phyloP scores from a whole-genome alignment of 2,113 vertebrate genomes.

The Cathartes aura region DNA sequence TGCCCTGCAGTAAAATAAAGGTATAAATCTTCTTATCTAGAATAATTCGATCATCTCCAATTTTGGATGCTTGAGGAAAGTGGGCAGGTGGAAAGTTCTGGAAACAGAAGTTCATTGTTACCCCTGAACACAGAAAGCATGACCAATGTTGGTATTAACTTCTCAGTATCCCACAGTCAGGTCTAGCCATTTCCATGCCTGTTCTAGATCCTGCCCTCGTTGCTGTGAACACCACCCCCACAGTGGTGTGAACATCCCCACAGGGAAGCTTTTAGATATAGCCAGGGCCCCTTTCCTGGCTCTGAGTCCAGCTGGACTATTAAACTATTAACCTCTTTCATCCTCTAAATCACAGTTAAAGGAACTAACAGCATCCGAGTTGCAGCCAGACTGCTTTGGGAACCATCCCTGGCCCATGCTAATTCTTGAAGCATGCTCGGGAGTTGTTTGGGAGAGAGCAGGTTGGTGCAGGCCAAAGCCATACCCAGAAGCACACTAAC shows the following conservation, averaged over 20 bases:
- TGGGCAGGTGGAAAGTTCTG: neutral
- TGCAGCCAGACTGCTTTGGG: neutral
- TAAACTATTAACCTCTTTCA: neutral
- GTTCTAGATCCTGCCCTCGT: neutral
- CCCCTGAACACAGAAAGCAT: neutral
- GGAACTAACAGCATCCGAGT: neutral
- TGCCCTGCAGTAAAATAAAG: neutral
- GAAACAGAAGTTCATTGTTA: neutral
- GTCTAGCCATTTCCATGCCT: neutral
- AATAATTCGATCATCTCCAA: neutral
- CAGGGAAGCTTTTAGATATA: neutral
- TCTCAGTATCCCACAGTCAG: neutral
- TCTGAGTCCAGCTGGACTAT: neutral
- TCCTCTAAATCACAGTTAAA: neutral
- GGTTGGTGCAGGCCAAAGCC: constrained; percentile 19
- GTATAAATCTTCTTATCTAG: neutral
- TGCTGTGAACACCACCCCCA: neutral
- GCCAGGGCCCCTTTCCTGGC: neutral
- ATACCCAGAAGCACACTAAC: neutral
- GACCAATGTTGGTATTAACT: neutral
- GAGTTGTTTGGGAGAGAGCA: constrained; percentile 18
- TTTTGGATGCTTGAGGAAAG: neutral
- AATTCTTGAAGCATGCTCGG: neutral
- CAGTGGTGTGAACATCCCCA: no score
- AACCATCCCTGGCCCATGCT: neutral